phyloP scores from a whole-genome alignment of 2,888 invertebrate genomes.

The Metellina segmentata region DNA sequence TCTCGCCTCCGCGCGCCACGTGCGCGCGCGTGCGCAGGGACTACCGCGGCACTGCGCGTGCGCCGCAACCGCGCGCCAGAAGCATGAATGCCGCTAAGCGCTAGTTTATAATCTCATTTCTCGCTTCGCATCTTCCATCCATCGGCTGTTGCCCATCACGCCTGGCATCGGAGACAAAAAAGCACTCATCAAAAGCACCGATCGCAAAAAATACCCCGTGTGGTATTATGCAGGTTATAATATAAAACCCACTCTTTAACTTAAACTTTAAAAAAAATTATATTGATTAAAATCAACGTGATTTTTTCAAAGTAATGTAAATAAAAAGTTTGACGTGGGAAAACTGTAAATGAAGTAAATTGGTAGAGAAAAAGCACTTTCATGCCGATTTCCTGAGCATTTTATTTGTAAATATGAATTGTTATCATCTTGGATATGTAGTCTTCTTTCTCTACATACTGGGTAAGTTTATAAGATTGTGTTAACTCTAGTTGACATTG shows the following conservation, averaged over 20 bases:
- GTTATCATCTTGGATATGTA: conserved; percentile 56
- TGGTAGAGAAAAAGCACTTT: not conserved
- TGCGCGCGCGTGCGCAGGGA: conserved; percentile 54
- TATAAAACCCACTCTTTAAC: no score
- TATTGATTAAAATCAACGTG: no score
- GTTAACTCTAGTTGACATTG: not conserved
- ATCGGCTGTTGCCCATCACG: conserved; percentile 43
- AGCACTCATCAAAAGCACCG: not conserved
- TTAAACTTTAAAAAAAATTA: no score
- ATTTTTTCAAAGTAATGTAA: not conserved
- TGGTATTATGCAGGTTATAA: no score
- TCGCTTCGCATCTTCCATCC: conserved; percentile 68
- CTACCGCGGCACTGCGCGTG: conserved; percentile 18
- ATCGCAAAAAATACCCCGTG: no score
- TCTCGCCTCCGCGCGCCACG: conserved; percentile 68
- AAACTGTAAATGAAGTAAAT: not conserved
- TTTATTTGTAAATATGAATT: conserved; percentile 13
- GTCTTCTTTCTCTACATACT: conserved; percentile 41
- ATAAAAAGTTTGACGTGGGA: not conserved
- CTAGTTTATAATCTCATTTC: conserved; percentile 75
- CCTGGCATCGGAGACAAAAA: conserved; percentile 1
- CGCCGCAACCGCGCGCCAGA: conserved; percentile 70
- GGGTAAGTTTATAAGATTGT: conserved; percentile 44
- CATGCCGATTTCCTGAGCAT: not conserved
- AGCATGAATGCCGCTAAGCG: conserved; percentile 74